Evolutionary conservation across 1,140 invertebrate species (phyloP).

Genomic region (Dendroctonus ponderosae): DNA sequence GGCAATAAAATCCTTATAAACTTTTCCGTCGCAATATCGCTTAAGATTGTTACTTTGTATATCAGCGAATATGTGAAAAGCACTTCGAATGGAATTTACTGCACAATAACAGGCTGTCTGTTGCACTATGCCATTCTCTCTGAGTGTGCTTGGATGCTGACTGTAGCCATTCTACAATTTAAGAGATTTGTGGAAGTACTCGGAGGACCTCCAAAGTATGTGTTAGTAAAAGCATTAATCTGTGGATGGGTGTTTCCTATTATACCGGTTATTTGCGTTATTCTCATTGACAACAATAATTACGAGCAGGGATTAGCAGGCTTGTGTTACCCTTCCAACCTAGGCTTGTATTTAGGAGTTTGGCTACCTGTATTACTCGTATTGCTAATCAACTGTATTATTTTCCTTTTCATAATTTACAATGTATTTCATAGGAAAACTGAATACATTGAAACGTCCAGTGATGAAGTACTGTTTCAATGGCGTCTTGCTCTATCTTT

Average conservation of each 20-base stretch:
- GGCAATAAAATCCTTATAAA: slow-evolving; percentile 64
- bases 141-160: slow-evolving; percentile 66
- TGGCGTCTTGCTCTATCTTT: slow-evolving; percentile 59
- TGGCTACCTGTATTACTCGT: slow-evolving; percentile 58
- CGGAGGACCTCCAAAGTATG: slow-evolving; percentile 49
- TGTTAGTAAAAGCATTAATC: slow-evolving; percentile 47
- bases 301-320: slow-evolving; percentile 49
- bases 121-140: slow-evolving; percentile 63
- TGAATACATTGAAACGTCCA: slow-evolving; percentile 52
- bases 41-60: slow-evolving; percentile 60
- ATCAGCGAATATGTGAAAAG: slow-evolving; percentile 52
- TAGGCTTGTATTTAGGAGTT: slow-evolving; percentile 55
- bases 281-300: slow-evolving; percentile 52
- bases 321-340: slow-evolving; percentile 61
- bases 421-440: slow-evolving; percentile 54
- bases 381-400: slow-evolving; percentile 54
- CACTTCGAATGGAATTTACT: slow-evolving; percentile 52
- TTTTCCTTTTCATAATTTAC: slow-evolving; percentile 59
- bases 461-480: slow-evolving; percentile 57
- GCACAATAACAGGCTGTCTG: slow-evolving; percentile 45
- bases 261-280: slow-evolving; percentile 43
- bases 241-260: slow-evolving; percentile 47
- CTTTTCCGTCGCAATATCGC: slow-evolving; percentile 57
- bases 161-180: slow-evolving; percentile 63
- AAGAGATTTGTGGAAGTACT: slow-evolving; percentile 61